Base-by-base conservation (phyloP, 1,140 invertebrate genomes). In the Lepidurus arcticus region DNA sequence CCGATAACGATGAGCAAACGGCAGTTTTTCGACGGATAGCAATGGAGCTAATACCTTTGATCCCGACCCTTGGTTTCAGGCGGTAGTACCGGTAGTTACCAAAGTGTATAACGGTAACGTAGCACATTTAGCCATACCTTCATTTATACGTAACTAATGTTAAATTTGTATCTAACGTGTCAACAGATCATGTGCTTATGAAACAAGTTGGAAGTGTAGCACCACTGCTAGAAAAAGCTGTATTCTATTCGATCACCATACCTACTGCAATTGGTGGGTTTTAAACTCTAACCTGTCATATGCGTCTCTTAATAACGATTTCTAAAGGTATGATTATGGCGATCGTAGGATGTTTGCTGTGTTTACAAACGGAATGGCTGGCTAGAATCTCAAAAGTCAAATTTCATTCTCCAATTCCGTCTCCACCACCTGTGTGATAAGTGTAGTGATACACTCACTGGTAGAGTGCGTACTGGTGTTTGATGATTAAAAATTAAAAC, bases 101-200 rank as follows among this genome's bases (percentile, higher is more conserved):
- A 65, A 65, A 13, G 53, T 65, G 53, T 65, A 65, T 21, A 65
- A 65, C 53, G 53, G 53, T 65, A 65, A 65, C 8, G n/a, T 34
- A 34, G 34, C 6, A 21, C 45, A 65, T 34, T 2, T 4, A 4
- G 34, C 34, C 4, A 34, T 34, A 34, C 0, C 3, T 34, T 34
- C 34, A 34, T 34, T 34, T 34, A 4, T 4, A 34, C 34, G 34
- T 34, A 34, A 34, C 21, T 13, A 65, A 65, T 21, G 0, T 7
- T 6, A 13, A n/a, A 7, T 65, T 7, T 11, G 7, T 47, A 10
- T 65, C 2, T 65, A 65, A 7, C 53, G 16, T 16, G 0, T 7
- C 8, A 65, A 65, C 16, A 65, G 53, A 65, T 6, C 16, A 5
- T 16, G 16, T 65, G 4, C 8, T 65, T 16, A 65, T 7, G 13